These are phyloP conservation scores for Vulpes lagopus DNA, from an alignment of 2,113 vertebrate species.

Conservation along the genomic window DNA sequence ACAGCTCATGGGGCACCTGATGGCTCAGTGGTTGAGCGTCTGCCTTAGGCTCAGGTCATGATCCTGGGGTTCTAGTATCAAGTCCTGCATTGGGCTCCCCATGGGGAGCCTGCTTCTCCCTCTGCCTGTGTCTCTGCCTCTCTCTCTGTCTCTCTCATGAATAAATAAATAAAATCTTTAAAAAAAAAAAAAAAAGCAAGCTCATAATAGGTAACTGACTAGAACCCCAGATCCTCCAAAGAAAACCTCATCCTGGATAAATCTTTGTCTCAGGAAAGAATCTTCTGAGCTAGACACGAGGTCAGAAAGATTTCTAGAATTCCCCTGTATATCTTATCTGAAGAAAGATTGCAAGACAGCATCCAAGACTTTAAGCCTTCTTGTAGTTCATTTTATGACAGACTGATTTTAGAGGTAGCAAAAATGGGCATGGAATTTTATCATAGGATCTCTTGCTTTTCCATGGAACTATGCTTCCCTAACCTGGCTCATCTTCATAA, in stretches of 20 bases:
- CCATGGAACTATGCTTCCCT: background rate
- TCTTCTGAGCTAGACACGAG: background rate
- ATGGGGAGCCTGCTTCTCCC: too few species aligned
- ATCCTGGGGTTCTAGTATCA: too few species aligned
- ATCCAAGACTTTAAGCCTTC: background rate
- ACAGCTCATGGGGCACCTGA: too few species aligned
- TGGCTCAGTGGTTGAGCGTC: too few species aligned
- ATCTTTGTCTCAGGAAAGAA: background rate
- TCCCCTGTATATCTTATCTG: background rate
- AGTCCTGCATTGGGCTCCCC: too few species aligned
- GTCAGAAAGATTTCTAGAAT: background rate
- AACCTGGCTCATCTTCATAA: background rate
- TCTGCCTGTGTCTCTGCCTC: too few species aligned
- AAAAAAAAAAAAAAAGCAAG: background rate
- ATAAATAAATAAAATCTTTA: too few species aligned
- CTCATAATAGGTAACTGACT: background rate
- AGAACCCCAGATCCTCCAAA: background rate
- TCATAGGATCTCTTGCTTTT: background rate
- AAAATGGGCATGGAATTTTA: background rate
- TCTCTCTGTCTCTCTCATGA: too few species aligned
- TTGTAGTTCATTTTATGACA: background rate
- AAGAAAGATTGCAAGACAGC: background rate
- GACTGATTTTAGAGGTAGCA: background rate
- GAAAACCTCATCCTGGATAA: background rate
- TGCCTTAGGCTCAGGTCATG: too few species aligned